Base-by-base conservation (phyloP, 2,113 vertebrate genomes). In the Ia io region DNA sequence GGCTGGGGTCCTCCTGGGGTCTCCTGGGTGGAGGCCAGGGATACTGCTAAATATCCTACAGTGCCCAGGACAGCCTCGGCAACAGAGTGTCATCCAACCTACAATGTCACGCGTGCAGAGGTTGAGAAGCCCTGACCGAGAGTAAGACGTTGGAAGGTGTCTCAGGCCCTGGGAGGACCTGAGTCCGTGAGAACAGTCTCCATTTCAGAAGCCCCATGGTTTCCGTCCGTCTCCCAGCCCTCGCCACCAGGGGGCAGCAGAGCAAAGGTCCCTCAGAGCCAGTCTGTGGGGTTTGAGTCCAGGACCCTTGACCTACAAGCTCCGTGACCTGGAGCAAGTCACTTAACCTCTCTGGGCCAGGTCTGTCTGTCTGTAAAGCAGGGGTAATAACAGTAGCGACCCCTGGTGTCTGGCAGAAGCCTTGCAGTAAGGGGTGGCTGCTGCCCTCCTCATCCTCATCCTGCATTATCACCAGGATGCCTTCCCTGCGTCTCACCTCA, bases 301-400 rank as follows among this genome's bases (percentile, higher is more conserved):
- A 14, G 65, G 51, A 16, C 78, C 37, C 56, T 49, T 23, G 6
- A 8, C 65, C n/a, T 17, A 14, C 59, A 13, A 18, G 53, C 74
- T 94, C n/a, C 87, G 79, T 91, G 90, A 93, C 84, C 88, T 56
- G 37, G 51, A 69, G 63, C 61, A 67, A 93, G 65, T 51, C 7
- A 10, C 5, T 10, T 11, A 28, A 78, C 49, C 77, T 71, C 40
- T 90, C 80, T 30, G 85, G 23, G 32, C 32, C 25, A 51, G 23
- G 3, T 4, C 70, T 37, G 20, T 67, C 37, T 30, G 8, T 78
- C 40, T 3, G 51, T 9, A n/a, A 85, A 88, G 37, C 82, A 71
- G n/a, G 42, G 65, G 20, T 53, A 16, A 42, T 5, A 10, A 1
- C 0, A 20, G 16, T 0, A 56, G 86, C n/a, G 9, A 5, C 28